These are phyloP conservation scores for Zelostemma sp. DNA, from an alignment of 1,140 invertebrate species.

Conservation along the genomic window DNA sequence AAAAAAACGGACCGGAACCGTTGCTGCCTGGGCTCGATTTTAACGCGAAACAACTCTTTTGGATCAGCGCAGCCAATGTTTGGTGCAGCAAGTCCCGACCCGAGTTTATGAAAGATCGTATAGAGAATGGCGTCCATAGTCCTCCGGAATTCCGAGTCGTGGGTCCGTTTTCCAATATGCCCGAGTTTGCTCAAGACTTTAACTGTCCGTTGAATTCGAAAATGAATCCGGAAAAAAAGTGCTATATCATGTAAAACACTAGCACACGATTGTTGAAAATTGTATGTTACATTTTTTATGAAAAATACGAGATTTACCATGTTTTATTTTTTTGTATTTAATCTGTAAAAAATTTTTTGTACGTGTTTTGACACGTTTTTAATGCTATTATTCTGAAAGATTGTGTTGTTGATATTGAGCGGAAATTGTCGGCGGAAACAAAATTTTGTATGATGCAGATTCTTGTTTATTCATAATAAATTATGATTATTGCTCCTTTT, in stretches of 20 bases:
- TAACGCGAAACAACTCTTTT: constrained; percentile 73
- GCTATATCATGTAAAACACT: constrained; percentile 79
- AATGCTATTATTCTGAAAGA: too few relatives aligned
- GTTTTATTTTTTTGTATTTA: too few relatives aligned
- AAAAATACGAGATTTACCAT: too few relatives aligned
- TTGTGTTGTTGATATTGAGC: too few relatives aligned
- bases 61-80: constrained; percentile 78
- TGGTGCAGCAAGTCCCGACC: constrained; percentile 79
- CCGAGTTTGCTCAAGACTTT: constrained; percentile 89
- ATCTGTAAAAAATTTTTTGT: too few relatives aligned
- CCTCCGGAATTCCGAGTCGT: constrained; percentile 86
- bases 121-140: constrained; percentile 83
- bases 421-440: too few relatives aligned
- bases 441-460: too few relatives aligned
- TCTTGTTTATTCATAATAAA: too few relatives aligned
- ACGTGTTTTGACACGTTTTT: too few relatives aligned
- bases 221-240: constrained; percentile 93
- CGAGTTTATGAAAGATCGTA: constrained; percentile 80
- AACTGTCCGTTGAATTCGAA: constrained; percentile 83
- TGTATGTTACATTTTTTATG: too few relatives aligned
- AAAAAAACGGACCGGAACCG: neutral
- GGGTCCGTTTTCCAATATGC: constrained; percentile 90
- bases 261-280: too few relatives aligned
- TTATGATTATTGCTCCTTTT: too few relatives aligned
- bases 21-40: constrained; percentile 61